These are phyloP conservation scores for Pheosia gnoma DNA, from an alignment of 2,888 invertebrate species.

Conservation along the genomic window DNA sequence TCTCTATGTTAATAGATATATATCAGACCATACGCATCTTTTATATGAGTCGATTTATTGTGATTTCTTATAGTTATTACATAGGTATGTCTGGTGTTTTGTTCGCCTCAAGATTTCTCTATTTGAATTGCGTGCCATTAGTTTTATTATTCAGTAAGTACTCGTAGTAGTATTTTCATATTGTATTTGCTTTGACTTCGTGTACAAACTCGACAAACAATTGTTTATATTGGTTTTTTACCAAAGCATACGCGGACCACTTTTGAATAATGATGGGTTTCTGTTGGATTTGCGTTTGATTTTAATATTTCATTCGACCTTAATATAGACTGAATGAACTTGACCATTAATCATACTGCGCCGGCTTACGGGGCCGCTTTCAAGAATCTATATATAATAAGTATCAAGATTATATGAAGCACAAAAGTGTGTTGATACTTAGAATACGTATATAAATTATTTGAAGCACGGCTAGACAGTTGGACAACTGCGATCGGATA, in stretches of 20 bases:
- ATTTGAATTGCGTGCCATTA: too few relatives aligned
- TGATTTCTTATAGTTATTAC: too few relatives aligned
- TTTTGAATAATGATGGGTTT: conserved; percentile 8
- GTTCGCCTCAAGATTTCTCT: too few relatives aligned
- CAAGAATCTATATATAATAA: conserved; percentile 16
- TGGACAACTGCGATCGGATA: too few relatives aligned
- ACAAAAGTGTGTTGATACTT: background rate
- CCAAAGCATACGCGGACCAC: background rate
- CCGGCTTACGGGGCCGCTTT: conserved; percentile 16
- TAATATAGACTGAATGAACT: conserved; percentile 29
- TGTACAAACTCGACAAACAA: background rate
- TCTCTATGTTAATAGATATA: too few relatives aligned
- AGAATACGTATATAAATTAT: too few relatives aligned
- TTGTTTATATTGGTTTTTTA: background rate
- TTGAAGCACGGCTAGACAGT: too few relatives aligned
- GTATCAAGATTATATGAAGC: conserved; percentile 4
- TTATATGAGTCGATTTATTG: too few relatives aligned
- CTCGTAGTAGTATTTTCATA: too few relatives aligned
- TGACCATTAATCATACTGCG: conserved; percentile 29
- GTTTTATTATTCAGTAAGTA: too few relatives aligned
- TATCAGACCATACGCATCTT: too few relatives aligned
- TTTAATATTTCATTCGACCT: conserved; percentile 20
- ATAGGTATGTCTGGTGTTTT: too few relatives aligned
- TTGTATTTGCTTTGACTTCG: background rate
- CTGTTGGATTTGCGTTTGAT: conserved; percentile 16